Evolutionary conservation across 1,140 invertebrate species (phyloP), one percentile per base, ranked within the genome.

Genomic region (Phortica variegata): DNA sequence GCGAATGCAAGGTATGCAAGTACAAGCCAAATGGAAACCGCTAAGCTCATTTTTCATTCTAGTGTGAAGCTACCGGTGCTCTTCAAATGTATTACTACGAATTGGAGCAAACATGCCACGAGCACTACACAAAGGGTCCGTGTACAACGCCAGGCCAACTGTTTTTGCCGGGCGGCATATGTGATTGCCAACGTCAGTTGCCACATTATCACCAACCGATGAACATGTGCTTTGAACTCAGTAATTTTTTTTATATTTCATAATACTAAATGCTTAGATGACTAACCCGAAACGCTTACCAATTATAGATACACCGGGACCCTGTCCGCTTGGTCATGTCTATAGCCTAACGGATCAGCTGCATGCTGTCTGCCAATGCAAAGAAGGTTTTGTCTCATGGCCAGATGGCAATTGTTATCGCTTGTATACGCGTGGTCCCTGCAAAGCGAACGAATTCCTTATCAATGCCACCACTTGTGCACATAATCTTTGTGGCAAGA

Each of bases 71-170:
- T 1, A 49, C 59, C 6, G 78, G 77, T 2, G 79, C 79, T 51
- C 52, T 84, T 20, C 60, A 66, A 12, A 59, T 73, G 8, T 83
- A 80, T 49, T 78, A 77, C 23, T 83, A 81, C 77, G 60, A 76
- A 0, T 66, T 60, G 4, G 80, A 82, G 20, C 81, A 81, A 6
- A 82, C 84, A 3, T 91, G 89, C 60, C 86, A 89, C 56, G 85
- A 90, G 56, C 86, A 89, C 65, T 90, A 85, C 58, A 86, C 86
- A 0, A 82, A 81, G 53, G 89, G 89, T 1, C 88, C 89, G 3
- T 91, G 89, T 61, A 81, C 81, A 23, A 83, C 85, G 62, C 79
- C 78, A 2, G 89, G 89, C 0, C 81, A 86, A 63, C 73, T 91
- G 31, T 90, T 90, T 70, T 71, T 91, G 43, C 87, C 88, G 0